Evolutionary conservation across 2,113 vertebrate genomes (phyloP).

Genomic region (Gambusia holbrooki): DNA sequence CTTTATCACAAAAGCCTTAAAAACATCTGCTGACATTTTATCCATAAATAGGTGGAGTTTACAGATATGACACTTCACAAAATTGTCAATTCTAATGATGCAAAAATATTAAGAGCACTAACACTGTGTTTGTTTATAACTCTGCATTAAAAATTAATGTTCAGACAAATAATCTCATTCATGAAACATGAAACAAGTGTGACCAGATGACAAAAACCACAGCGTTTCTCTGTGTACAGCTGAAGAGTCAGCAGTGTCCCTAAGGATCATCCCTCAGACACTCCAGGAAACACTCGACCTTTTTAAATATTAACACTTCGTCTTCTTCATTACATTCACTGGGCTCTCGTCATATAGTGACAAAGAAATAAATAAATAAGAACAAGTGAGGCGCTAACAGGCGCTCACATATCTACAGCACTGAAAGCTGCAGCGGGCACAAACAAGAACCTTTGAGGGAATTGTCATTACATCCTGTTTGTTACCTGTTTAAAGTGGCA

Average conservation of each 20-base stretch:
- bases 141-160: conserved; percentile 51
- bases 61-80: background rate
- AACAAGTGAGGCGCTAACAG: conserved; percentile 15
- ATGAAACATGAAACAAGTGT: conserved; percentile 19
- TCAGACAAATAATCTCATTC: conserved; percentile 20
- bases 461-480: conserved; percentile 14
- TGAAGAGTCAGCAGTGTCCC: conserved; percentile 34
- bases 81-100: background rate
- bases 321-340: conserved; percentile 19
- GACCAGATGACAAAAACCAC: conserved; percentile 10
- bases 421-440: background rate
- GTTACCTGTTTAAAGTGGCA: background rate
- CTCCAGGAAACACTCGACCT: conserved; percentile 57
- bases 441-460: conserved; percentile 13
- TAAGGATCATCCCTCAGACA: conserved; percentile 43
- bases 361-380: conserved; percentile 23
- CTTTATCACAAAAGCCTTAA: background rate
- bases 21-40: background rate
- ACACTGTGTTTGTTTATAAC: conserved; percentile 45
- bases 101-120: background rate
- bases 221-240: conserved; percentile 25
- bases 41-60: background rate
- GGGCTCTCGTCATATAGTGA: background rate
- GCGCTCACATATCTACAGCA: background rate
- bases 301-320: conserved; percentile 62